Evolutionary conservation across 2,888 invertebrate species (phyloP), one percentile per base, ranked within the genome.

Genomic region (Orthosia incerta): DNA sequence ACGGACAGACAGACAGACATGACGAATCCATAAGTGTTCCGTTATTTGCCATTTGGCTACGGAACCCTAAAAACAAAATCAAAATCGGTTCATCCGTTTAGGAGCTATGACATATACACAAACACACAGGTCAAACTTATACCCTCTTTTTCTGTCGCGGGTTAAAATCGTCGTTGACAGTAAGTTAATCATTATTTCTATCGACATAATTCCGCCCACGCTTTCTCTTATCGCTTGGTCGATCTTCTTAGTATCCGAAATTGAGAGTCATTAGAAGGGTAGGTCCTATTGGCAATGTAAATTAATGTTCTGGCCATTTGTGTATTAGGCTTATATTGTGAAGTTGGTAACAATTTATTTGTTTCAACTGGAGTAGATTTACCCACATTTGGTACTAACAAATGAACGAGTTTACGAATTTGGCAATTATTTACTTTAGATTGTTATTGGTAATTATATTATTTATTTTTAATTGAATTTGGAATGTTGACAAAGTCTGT

Each of bases 191-290:
- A 5, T n/a, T 31, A 13, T 26, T 71, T 74, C 18, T 26, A 26
- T 11, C 11, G 26, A 26, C 23, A n/a, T 5, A 23, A 20, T 16
- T 48, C n/a, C 39, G 53, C 31, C 20, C n/a, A 15, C 67, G 68
- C 68, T 66, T 16, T 18, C 70, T 62, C 72, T 67, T 61, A 53
- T 66, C n/a, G 3, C 56, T 80, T 79, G 16, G 23, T 7, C 20
- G 59, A 60, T 46, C 61, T 71, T 39, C 20, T 57, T 23, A 60
- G 66, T 65, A 68, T 65, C 73, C 81, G 82, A 82, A 86, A 86
- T 83, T 80, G 80, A 84, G 83, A 85, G 76, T 83, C 78, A 85
- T 86, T 87, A 88, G 74, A 79, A 79, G 81, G 83, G 79, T 76
- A 78, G 67, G 64, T 66, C 72, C 67, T 71, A 82, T 76, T 75